phyloP scores from a whole-genome alignment of 2,113 vertebrate species.

The Aspidoscelis tigris region DNA sequence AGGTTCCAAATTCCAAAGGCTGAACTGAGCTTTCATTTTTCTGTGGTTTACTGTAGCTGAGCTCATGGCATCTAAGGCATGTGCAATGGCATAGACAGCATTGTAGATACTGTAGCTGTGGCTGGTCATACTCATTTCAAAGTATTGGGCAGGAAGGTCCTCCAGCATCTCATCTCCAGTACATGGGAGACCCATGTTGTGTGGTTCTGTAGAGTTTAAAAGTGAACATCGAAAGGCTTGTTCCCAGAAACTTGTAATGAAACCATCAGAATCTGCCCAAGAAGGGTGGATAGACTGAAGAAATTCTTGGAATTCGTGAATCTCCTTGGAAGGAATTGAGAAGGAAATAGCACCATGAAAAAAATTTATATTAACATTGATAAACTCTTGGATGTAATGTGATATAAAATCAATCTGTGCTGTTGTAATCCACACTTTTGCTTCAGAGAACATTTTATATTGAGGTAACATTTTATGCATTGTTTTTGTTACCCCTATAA shows the following conservation, averaged over 20 bases:
- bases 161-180: constrained; percentile 1
- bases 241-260: background rate
- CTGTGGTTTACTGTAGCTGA: background rate
- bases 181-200: background rate
- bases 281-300: background rate
- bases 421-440: constrained; percentile 5
- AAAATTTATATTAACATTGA: background rate
- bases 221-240: background rate
- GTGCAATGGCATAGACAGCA: background rate
- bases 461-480: background rate
- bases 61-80: background rate
- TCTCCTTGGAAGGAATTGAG: background rate
- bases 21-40: background rate
- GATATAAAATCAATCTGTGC: background rate
- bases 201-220: background rate
- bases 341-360: constrained; percentile 6
- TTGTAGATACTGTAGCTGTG: constrained; percentile 6
- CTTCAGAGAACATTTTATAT: background rate
- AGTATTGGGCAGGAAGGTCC: background rate
- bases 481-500: background rate
- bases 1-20: background rate
- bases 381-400: background rate
- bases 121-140: constrained; percentile 10
- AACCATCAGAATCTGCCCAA: background rate
- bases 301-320: background rate